Evolutionary conservation across 1,140 invertebrate species (phyloP).

Genomic region (Pachypsylla venusta): DNA sequence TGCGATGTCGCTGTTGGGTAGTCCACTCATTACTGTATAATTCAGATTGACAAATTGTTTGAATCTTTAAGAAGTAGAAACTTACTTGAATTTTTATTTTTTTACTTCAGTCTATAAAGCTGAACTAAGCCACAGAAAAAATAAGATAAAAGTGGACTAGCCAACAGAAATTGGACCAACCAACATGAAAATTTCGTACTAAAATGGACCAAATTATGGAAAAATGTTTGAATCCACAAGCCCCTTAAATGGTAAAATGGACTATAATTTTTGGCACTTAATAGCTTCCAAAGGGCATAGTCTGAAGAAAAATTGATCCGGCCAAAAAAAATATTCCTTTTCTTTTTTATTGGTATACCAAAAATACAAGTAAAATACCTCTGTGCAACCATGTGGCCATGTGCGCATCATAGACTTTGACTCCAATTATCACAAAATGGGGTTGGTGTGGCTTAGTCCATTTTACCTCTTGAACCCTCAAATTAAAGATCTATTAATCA

Average conservation of each 20-base stretch:
- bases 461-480: neutral
- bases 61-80: no score
- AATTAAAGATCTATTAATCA: no score
- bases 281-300: neutral
- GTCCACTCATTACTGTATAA: no score
- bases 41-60: no score
- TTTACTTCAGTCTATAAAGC: no score
- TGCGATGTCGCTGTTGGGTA: no score
- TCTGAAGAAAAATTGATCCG: neutral
- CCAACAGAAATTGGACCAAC: neutral
- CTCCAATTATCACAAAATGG: neutral
- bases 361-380: neutral
- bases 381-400: neutral
- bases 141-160: no score
- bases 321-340: neutral
- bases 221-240: neutral
- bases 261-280: neutral
- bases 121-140: no score
- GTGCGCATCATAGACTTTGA: neutral
- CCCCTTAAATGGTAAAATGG: neutral
- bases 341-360: neutral
- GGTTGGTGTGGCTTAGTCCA: neutral
- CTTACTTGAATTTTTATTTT: no score
- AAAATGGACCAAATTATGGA: neutral
- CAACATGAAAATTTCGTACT: neutral